Evolutionary conservation across 2,888 invertebrate genomes (phyloP).

Genomic region (Nycteola revayana): DNA sequence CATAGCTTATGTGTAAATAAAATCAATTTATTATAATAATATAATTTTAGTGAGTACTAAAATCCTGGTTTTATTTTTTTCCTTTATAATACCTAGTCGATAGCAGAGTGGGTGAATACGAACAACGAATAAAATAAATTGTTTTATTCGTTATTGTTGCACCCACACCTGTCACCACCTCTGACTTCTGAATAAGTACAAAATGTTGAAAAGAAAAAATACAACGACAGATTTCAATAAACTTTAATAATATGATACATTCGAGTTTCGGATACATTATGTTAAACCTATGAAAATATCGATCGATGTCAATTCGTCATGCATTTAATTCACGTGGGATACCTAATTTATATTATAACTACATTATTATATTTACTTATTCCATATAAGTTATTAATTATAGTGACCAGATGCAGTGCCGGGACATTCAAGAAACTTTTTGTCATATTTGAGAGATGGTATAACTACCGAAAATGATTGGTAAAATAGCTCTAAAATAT

Average conservation of each 20-base stretch:
- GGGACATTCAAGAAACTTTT: no score
- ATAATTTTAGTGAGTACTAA: constrained; percentile 38
- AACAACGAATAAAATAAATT: no score
- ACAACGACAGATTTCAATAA: constrained; percentile 15
- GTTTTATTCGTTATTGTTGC: constrained; percentile 20
- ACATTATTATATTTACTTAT: no score
- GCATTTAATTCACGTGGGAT: constrained; percentile 38
- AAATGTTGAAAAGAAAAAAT: constrained; percentile 2
- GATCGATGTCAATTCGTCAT: constrained; percentile 33
- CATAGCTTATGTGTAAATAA: constrained; percentile 62
- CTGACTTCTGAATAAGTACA: no score
- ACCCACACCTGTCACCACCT: no score
- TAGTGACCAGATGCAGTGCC: constrained; percentile 14
- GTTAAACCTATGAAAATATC: constrained; percentile 13
- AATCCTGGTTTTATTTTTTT: no score
- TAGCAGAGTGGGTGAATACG: no score
- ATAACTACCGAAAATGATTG: no score
- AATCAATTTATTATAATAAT: constrained; percentile 69
- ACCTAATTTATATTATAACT: constrained; percentile 6
- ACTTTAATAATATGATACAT: constrained; percentile 26
- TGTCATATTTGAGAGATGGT: no score
- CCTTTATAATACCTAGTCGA: no score
- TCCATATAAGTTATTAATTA: constrained; percentile 9
- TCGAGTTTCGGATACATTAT: constrained; percentile 9
- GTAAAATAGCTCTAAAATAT: no score